phyloP scores from a whole-genome alignment of 2,113 vertebrate genomes.

The Murina feae region DNA sequence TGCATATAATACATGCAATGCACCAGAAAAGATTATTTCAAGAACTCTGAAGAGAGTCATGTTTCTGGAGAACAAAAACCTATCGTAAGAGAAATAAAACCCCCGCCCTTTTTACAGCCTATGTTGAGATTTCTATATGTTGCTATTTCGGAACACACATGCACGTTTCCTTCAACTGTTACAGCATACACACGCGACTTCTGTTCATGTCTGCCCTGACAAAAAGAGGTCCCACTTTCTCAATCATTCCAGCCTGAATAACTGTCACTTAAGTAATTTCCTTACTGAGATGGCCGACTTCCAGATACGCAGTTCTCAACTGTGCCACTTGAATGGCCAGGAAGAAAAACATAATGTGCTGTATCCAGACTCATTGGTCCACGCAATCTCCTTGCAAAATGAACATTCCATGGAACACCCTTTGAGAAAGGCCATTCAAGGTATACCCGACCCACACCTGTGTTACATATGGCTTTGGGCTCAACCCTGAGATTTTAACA shows the following conservation, averaged over 20 bases:
- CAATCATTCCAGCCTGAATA: neutral
- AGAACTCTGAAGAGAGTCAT: too few relatives aligned
- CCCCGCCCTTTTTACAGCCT: neutral
- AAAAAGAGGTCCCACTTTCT: neutral
- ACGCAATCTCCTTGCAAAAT: neutral
- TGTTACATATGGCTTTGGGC: neutral
- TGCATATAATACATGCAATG: neutral
- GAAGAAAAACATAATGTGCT: neutral
- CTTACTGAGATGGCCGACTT: neutral
- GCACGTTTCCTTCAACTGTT: neutral
- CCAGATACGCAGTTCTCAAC: neutral
- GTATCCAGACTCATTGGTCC: neutral
- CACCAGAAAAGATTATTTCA: neutral
- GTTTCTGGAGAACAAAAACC: neutral
- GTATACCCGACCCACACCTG: neutral
- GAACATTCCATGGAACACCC: neutral
- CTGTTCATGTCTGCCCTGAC: rapidly evolving
- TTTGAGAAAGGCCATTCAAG: neutral
- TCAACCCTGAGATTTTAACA: neutral
- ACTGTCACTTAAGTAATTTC: neutral
- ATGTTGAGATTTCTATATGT: neutral
- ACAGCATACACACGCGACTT: rapidly evolving
- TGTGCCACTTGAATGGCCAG: neutral
- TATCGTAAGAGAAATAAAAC: neutral
- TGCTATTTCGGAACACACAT: neutral